These are phyloP conservation scores for Turdus rufiventris DNA, from an alignment of 2,113 vertebrate species.

Conservation along the genomic window DNA sequence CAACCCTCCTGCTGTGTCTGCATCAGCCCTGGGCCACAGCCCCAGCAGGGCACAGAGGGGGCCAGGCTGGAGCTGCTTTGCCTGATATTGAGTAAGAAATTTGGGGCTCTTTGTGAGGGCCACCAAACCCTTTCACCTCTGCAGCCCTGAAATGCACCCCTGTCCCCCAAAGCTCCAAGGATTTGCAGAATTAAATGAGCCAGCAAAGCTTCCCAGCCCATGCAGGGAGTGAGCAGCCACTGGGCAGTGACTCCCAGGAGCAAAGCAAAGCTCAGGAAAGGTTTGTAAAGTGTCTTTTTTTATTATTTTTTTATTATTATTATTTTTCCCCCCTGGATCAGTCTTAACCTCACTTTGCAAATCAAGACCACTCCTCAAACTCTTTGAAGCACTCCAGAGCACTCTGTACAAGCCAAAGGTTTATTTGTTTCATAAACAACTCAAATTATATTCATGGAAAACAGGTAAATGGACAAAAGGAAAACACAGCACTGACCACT, in stretches of 20 bases:
- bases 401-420: slow-evolving; percentile 68
- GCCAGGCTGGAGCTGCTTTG: not conserved
- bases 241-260: not conserved
- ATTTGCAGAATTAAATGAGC: not conserved
- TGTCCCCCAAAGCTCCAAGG: not conserved
- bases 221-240: not conserved
- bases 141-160: not conserved
- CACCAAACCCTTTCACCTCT: not conserved
- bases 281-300: not conserved
- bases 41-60: not conserved
- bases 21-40: not conserved
- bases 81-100: not conserved
- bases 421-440: slow-evolving; percentile 77
- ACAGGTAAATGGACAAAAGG: slow-evolving; percentile 75
- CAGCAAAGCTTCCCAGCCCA: not conserved
- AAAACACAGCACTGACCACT: slow-evolving; percentile 73
- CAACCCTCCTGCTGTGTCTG: not conserved
- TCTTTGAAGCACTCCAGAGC: not conserved
- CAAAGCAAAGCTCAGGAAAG: not conserved
- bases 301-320: not conserved
- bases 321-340: not conserved
- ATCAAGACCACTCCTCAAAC: not conserved
- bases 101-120: not conserved
- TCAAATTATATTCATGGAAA: slow-evolving; percentile 79
- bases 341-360: not conserved